phyloP scores from a whole-genome alignment of 2,113 vertebrate genomes.

The Cathartes aura region DNA sequence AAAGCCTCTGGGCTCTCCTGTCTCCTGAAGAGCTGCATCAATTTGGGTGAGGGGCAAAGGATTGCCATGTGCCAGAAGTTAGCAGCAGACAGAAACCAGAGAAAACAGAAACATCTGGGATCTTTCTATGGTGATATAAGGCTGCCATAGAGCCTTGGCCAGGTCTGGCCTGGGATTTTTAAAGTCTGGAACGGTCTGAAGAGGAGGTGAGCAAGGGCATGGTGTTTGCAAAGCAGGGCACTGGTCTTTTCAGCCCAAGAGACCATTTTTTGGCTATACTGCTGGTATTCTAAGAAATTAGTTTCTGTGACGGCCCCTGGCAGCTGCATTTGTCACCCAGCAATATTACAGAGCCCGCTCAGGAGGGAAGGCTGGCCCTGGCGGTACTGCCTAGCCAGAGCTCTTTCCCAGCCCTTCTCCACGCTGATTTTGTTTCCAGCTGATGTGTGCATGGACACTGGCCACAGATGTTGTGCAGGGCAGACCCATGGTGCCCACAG shows the following conservation, averaged over 20 bases:
- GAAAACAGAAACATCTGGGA: background rate
- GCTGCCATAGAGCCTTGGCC: background rate
- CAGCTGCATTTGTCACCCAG: background rate
- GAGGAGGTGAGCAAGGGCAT: background rate
- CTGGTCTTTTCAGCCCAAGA: background rate
- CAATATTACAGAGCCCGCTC: background rate
- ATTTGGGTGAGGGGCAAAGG: background rate
- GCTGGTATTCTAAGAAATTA: background rate
- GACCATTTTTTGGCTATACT: background rate
- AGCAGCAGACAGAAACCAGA: background rate
- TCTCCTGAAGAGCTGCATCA: background rate
- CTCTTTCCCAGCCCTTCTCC: background rate
- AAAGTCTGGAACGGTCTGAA: rapidly evolving
- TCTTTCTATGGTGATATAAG: background rate
- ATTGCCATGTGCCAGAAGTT: background rate
- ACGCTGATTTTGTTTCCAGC: background rate
- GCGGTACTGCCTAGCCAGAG: background rate
- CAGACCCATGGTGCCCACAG: rapidly evolving
- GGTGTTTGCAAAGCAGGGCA: background rate
- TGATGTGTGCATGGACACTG: background rate
- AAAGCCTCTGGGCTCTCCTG: background rate
- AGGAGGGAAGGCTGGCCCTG: background rate
- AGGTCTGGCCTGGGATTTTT: background rate
- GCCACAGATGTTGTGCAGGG: too few species aligned
- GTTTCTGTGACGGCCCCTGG: rapidly evolving